phyloP scores from a whole-genome alignment of 1,140 invertebrate genomes.

The Neuroterus valhalla region DNA sequence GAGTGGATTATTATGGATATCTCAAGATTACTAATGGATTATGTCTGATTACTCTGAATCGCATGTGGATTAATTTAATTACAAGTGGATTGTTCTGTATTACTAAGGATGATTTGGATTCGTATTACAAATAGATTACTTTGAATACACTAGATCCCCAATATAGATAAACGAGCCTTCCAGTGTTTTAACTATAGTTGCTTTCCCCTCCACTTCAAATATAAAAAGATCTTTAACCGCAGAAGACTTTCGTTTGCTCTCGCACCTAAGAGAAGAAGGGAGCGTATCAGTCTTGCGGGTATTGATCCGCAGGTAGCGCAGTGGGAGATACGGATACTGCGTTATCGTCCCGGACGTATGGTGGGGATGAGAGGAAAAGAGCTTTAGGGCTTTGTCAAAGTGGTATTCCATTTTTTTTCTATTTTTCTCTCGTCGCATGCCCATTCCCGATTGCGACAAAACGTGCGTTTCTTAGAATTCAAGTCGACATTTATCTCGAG shows the following conservation, averaged over 20 bases:
- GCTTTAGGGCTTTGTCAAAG: constrained; percentile 17
- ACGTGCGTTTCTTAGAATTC: not conserved
- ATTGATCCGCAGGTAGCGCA: constrained; percentile 49
- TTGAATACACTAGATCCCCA: too few species aligned
- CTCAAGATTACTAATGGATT: too few species aligned
- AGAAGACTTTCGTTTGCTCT: not conserved
- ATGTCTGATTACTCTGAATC: too few species aligned
- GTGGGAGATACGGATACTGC: constrained; percentile 39
- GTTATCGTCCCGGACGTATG: constrained; percentile 24
- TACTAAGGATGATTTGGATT: too few species aligned
- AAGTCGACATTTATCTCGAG: too few species aligned
- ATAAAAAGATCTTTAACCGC: not conserved
- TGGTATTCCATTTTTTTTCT: not conserved
- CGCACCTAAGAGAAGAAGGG: constrained; percentile 4
- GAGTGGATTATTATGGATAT: too few species aligned
- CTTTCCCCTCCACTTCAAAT: too few species aligned
- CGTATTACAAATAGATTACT: too few species aligned
- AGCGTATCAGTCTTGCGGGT: constrained; percentile 40
- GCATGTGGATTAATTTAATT: too few species aligned
- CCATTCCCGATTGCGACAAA: not conserved
- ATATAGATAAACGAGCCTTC: too few species aligned
- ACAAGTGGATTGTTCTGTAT: too few species aligned
- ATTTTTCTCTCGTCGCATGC: not conserved
- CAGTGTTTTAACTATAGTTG: too few species aligned
- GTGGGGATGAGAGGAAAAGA: constrained; percentile 21